Percentiles rank a stretch among this genome's conserved stretches.
phyloP scores from a whole-genome alignment of 2,888 invertebrate species.

The Flabesymbios commensalis region DNA sequence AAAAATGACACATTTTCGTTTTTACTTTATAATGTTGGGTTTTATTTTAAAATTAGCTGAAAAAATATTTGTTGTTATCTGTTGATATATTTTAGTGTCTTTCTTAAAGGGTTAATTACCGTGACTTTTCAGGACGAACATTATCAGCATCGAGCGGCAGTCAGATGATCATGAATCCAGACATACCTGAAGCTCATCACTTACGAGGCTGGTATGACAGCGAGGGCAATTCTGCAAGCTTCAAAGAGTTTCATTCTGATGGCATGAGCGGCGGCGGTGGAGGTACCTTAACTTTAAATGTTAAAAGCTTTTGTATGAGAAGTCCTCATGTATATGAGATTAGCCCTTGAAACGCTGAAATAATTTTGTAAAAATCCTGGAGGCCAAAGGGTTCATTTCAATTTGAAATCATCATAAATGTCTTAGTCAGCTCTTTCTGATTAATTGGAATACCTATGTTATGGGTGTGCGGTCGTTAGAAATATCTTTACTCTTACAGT shows the following conservation, averaged over 20 bases:
- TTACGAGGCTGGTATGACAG: slow-evolving; percentile 91
- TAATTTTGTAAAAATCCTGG: too few relatives aligned
- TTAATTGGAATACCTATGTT: too few relatives aligned
- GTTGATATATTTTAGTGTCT: not conserved
- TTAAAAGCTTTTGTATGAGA: too few relatives aligned
- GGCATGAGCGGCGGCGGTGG: slow-evolving; percentile 33
- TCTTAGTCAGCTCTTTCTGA: too few relatives aligned
- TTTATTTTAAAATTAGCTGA: not conserved
- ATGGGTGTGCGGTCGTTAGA: too few relatives aligned
- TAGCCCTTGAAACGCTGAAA: too few relatives aligned
- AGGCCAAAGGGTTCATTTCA: too few relatives aligned
- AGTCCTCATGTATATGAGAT: too few relatives aligned
- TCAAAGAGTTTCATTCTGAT: slow-evolving; percentile 49
- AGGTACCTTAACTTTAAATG: too few relatives aligned
- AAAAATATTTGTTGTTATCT: not conserved
- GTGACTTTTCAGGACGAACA: slow-evolving; percentile 51
- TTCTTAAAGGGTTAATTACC: not conserved
- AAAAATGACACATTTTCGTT: not conserved
- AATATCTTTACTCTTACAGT: too few relatives aligned
- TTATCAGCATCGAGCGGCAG: slow-evolving; percentile 56
- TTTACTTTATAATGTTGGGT: too few relatives aligned
- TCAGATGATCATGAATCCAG: slow-evolving; percentile 80
- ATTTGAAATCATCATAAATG: too few relatives aligned
- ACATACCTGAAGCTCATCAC: slow-evolving; percentile 80
- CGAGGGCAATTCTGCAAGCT: slow-evolving; percentile 60